phyloP scores from a whole-genome alignment of 2,797 vertebrate species.

The Rhabdomys pumilio region DNA sequence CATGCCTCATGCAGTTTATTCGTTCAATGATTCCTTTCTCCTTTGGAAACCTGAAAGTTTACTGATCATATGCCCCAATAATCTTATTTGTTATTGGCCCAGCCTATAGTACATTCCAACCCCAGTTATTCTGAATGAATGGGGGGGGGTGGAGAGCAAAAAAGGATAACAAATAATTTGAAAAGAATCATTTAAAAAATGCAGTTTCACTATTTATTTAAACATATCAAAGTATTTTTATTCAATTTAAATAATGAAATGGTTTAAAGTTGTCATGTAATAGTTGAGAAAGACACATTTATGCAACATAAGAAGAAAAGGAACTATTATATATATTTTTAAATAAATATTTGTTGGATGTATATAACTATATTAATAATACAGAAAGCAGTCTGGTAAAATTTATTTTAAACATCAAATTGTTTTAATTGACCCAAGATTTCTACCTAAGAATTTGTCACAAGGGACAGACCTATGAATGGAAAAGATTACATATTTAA shows the following conservation, averaged over 20 bases:
- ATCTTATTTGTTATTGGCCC: conserved; percentile 32
- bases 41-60: background rate
- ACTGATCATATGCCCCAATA: background rate
- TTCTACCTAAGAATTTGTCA: conserved; percentile 65
- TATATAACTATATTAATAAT: conserved; percentile 49
- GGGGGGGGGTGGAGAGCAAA: background rate
- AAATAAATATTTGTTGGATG: conserved; percentile 67
- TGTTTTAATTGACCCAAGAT: conserved; percentile 71
- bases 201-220: background rate
- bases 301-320: background rate
- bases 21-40: conserved; percentile 1
- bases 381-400: conserved; percentile 59
- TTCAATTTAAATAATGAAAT: conserved; percentile 36
- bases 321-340: conserved; percentile 50
- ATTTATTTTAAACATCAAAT: conserved; percentile 65
- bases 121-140: conserved; percentile 33
- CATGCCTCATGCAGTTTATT: background rate
- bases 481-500: conserved; percentile 68
- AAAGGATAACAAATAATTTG: background rate
- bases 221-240: conserved; percentile 54
- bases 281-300: conserved; percentile 27
- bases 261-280: conserved; percentile 45
- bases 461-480: conserved; percentile 68
- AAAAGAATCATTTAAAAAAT: conserved; percentile 28
- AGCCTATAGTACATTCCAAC: background rate